Evolutionary conservation across 2,888 invertebrate genomes (phyloP).

Genomic region (Augiades crinisus): DNA sequence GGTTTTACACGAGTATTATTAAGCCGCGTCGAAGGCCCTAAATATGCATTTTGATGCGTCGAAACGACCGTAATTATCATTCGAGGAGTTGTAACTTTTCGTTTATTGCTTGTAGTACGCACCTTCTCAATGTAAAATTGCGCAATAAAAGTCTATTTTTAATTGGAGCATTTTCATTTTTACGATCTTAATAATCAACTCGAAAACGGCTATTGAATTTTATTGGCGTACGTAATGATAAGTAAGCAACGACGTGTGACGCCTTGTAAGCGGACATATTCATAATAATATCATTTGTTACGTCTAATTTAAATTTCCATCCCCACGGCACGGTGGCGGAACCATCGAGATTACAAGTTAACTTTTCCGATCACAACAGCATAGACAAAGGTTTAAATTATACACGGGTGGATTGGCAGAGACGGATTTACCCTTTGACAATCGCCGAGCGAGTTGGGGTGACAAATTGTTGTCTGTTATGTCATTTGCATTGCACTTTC

Average conservation of each 20-base stretch:
- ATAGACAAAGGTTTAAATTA: slow-evolving; percentile 76
- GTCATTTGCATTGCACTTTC: slow-evolving; percentile 36
- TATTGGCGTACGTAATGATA: slow-evolving; percentile 25
- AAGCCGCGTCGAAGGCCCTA: slow-evolving; percentile 39
- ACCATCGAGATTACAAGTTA: slow-evolving; percentile 75
- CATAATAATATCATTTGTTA: not conserved
- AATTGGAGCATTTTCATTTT: slow-evolving; percentile 62
- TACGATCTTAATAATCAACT: slow-evolving; percentile 58
- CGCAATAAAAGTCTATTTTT: slow-evolving; percentile 62
- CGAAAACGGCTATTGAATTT: slow-evolving; percentile 50
- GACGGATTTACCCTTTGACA: slow-evolving; percentile 63
- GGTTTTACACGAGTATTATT: slow-evolving; percentile 45
- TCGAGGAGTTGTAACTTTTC: slow-evolving; percentile 55
- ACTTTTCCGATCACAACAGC: slow-evolving; percentile 77
- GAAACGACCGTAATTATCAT: slow-evolving; percentile 58
- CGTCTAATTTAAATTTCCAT: slow-evolving; percentile 15
- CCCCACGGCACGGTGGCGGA: slow-evolving; percentile 37
- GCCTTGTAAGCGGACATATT: not conserved
- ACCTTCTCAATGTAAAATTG: slow-evolving; percentile 43
- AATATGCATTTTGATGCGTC: slow-evolving; percentile 55
- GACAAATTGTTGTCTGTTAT: slow-evolving; percentile 67
- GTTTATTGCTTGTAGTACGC: slow-evolving; percentile 62
- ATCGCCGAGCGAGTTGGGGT: slow-evolving; percentile 53
- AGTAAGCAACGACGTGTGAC: slow-evolving; percentile 20
- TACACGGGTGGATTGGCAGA: slow-evolving; percentile 65